These are phyloP conservation scores for Tupaia chinensis DNA, from an alignment of 2,113 vertebrate species.

Conservation along the genomic window DNA sequence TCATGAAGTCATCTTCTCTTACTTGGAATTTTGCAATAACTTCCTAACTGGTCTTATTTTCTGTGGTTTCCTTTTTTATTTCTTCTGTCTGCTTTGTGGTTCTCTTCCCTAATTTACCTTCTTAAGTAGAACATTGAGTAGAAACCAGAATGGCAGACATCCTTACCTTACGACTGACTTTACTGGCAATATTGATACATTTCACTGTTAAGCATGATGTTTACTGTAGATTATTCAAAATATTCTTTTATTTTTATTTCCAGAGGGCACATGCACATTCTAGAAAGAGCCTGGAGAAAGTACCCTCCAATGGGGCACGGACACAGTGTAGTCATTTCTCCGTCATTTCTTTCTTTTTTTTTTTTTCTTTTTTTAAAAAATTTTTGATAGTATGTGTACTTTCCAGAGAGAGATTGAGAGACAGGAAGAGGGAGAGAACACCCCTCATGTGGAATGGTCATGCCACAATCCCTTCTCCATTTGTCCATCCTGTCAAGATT, in stretches of 20 bases:
- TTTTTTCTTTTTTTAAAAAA: too few species aligned
- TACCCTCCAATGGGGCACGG: too few species aligned
- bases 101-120: slow-evolving; percentile 23
- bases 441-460: too few species aligned
- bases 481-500: too few species aligned
- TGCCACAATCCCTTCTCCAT: too few species aligned
- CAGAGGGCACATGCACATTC: too few species aligned
- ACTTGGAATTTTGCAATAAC: neutral
- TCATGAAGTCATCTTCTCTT: neutral
- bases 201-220: neutral
- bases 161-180: slow-evolving; percentile 1
- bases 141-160: neutral
- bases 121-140: neutral
- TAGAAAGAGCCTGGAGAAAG: too few species aligned
- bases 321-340: too few species aligned
- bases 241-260: neutral
- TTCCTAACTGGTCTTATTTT: slow-evolving; percentile 32
- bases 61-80: neutral
- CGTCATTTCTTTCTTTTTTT: too few species aligned
- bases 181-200: slow-evolving; percentile 37
- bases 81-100: neutral
- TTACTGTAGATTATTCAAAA: neutral
- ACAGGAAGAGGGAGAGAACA: too few species aligned
- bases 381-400: too few species aligned
- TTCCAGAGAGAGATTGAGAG: too few species aligned